Percentiles rank a stretch among this genome's conserved stretches.
Evolutionary conservation across 2,888 invertebrate species (phyloP).

Genomic region (Celastrina argiolus): DNA sequence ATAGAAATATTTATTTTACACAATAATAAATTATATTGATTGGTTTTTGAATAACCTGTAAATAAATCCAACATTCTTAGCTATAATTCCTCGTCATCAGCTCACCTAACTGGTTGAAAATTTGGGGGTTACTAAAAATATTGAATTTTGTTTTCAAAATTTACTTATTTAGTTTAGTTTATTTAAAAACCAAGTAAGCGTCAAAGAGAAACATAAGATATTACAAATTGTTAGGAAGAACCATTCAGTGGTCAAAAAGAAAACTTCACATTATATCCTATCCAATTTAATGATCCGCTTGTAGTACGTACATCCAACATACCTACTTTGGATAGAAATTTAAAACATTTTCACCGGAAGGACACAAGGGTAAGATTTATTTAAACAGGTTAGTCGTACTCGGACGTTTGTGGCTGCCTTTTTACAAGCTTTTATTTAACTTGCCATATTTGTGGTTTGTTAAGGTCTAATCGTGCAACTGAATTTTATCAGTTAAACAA

Average conservation of each 20-base stretch:
- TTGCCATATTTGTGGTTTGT: not conserved
- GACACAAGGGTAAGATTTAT: not conserved
- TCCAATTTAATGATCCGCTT: not conserved
- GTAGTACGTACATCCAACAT: not conserved
- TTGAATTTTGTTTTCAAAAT: too few species aligned
- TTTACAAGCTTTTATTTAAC: conserved; percentile 7
- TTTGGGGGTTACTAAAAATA: too few species aligned
- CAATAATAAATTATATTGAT: too few species aligned
- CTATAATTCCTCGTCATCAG: too few species aligned
- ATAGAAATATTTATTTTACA: too few species aligned
- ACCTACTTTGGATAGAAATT: not conserved
- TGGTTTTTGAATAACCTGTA: too few species aligned
- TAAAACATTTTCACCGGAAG: not conserved
- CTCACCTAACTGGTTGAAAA: too few species aligned
- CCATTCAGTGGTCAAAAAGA: too few species aligned
- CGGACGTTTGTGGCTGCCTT: not conserved
- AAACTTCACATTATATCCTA: not conserved
- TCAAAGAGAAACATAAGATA: too few species aligned
- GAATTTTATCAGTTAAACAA: not conserved
- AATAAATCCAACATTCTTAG: too few species aligned
- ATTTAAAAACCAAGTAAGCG: too few species aligned
- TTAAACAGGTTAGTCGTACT: not conserved
- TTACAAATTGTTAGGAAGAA: not conserved
- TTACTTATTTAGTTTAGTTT: too few species aligned
- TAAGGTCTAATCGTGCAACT: not conserved